A percentile compares a stretch with the other conserved stretches of the same genome.
These are phyloP conservation scores for Creontiades dilutus DNA, from an alignment of 2,888 invertebrate species.

Conservation along the genomic window DNA sequence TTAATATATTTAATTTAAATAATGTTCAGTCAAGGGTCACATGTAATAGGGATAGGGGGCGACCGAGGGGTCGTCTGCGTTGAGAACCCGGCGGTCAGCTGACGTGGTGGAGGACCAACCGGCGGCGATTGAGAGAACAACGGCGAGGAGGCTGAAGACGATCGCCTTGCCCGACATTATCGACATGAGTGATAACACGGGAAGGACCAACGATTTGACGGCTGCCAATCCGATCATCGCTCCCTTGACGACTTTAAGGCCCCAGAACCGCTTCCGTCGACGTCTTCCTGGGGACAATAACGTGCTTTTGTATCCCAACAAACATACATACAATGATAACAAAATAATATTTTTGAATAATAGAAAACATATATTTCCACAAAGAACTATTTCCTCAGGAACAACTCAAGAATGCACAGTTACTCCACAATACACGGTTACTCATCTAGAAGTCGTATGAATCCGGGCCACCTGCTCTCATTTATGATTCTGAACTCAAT, in stretches of 20 bases:
- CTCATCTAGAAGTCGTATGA: no score
- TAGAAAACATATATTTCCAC: no score
- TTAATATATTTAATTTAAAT: neutral
- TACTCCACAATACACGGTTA: no score
- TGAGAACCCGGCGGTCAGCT: constrained; percentile 58
- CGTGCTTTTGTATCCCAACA: constrained; percentile 25
- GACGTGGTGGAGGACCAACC: constrained; percentile 59
- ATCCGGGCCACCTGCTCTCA: no score
- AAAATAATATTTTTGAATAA: no score
- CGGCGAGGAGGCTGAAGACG: constrained; percentile 70
- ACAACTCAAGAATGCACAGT: no score
- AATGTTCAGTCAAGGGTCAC: constrained; percentile 2
- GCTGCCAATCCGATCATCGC: constrained; percentile 72
- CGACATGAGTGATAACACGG: constrained; percentile 73
- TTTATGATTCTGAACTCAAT: no score
- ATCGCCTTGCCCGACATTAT: constrained; percentile 75
- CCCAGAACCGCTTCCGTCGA: constrained; percentile 38
- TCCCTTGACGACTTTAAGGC: constrained; percentile 75
- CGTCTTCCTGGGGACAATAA: constrained; percentile 55
- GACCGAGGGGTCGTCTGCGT: neutral
- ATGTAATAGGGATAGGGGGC: constrained; percentile 34
- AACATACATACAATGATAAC: neutral
- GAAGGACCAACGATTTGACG: constrained; percentile 70
- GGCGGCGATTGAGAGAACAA: constrained; percentile 56
- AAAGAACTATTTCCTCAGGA: no score